Conservation (phyloP, 2,888 invertebrate species). For the Drosophila conformis region DNA sequence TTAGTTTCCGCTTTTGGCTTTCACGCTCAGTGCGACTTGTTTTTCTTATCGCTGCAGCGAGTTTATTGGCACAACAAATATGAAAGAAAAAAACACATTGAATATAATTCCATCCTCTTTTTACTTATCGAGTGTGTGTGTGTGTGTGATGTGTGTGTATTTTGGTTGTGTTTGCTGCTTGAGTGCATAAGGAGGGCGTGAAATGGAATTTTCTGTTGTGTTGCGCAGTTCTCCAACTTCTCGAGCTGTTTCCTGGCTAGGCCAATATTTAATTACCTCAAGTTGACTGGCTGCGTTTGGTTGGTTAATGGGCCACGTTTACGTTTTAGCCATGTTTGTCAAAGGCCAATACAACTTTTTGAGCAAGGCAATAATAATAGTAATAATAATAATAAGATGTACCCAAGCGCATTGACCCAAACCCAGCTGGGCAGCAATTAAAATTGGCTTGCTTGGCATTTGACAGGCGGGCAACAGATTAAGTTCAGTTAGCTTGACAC, state of each 20-base stretch:
- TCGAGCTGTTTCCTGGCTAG: slow-evolving; percentile 13
- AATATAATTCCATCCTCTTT: slow-evolving; percentile 11
- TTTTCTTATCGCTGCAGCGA: slow-evolving; percentile 16
- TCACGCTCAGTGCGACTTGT: neutral
- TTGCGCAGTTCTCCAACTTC: slow-evolving; percentile 27
- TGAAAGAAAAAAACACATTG: neutral
- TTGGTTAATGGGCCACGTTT: slow-evolving; percentile 20
- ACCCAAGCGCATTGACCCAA: slow-evolving; percentile 58
- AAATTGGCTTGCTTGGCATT: slow-evolving; percentile 10
- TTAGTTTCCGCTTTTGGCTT: slow-evolving; percentile 10
- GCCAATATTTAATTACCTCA: slow-evolving; percentile 50
- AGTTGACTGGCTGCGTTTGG: slow-evolving; percentile 27
- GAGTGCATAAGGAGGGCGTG: slow-evolving; percentile 42
- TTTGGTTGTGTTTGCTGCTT: slow-evolving; percentile 10
- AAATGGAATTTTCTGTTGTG: slow-evolving; percentile 28
- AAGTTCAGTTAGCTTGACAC: slow-evolving; percentile 33
- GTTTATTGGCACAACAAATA: slow-evolving; percentile 15
- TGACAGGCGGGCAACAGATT: slow-evolving; percentile 43
- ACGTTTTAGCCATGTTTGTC: slow-evolving; percentile 27
- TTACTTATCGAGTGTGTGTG: slow-evolving; percentile 39
- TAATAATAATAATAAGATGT: neutral
- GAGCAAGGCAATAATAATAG: neutral
- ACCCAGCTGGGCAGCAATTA: slow-evolving; percentile 26
- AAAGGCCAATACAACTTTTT: slow-evolving; percentile 31
- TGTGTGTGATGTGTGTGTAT: neutral